phyloP scores from a whole-genome alignment of 2,888 invertebrate genomes.

The Orchestes rusci region DNA sequence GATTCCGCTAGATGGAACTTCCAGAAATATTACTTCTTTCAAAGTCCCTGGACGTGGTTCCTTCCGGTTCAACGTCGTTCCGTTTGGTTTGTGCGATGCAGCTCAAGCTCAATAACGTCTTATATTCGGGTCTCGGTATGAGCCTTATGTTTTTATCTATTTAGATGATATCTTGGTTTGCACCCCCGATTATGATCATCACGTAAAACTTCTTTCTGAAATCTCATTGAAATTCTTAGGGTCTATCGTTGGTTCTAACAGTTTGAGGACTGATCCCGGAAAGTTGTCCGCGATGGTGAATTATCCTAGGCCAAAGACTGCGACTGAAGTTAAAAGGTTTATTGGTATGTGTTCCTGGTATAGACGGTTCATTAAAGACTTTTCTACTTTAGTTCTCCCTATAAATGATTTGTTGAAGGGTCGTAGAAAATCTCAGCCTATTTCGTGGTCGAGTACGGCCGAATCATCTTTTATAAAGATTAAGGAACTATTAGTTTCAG shows the following conservation, averaged over 20 bases:
- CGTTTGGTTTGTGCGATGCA: constrained; percentile 10
- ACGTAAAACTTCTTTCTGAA: constrained; percentile 16
- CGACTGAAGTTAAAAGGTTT: constrained; percentile 31
- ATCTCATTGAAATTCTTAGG: too few relatives aligned
- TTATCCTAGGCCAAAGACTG: too few relatives aligned
- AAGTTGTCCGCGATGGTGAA: constrained; percentile 28
- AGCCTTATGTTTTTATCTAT: too few relatives aligned
- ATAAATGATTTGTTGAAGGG: too few relatives aligned
- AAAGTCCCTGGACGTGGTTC: constrained; percentile 29
- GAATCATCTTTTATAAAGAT: constrained; percentile 20
- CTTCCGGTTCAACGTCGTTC: not conserved
- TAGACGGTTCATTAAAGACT: constrained; percentile 27
- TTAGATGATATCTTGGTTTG: too few relatives aligned
- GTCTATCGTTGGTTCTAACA: too few relatives aligned
- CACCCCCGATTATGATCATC: too few relatives aligned
- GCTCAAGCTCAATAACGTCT: constrained; percentile 8
- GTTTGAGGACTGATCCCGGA: too few relatives aligned
- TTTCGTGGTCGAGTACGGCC: constrained; percentile 26
- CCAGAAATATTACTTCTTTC: constrained; percentile 32
- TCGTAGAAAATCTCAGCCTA: too few relatives aligned
- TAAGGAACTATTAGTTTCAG: constrained; percentile 26
- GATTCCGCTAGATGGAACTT: constrained; percentile 11
- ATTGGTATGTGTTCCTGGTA: constrained; percentile 30
- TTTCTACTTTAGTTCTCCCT: too few relatives aligned
- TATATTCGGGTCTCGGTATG: constrained; percentile 13